These are phyloP conservation scores for Cacoxenus indagator DNA, from an alignment of 2,888 invertebrate genomes.

Conservation along the genomic window DNA sequence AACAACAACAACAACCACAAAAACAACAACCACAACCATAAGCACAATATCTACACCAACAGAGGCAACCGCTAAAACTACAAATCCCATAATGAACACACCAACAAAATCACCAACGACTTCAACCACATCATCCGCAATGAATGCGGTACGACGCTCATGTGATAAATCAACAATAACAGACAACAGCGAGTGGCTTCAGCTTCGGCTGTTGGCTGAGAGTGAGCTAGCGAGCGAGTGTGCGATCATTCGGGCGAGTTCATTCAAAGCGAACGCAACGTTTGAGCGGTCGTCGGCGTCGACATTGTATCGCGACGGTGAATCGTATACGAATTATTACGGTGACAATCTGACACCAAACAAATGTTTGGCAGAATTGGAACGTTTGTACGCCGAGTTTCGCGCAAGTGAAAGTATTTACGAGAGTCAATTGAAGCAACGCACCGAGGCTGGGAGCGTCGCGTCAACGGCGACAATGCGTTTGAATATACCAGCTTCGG, in stretches of 20 bases:
- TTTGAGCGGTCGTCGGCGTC: slow-evolving; percentile 7
- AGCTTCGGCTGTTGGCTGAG: background rate
- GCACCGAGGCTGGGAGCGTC: slow-evolving; percentile 28
- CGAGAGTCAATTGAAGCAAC: slow-evolving; percentile 41
- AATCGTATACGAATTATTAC: background rate
- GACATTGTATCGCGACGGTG: background rate
- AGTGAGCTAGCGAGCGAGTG: background rate
- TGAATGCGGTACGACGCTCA: slow-evolving; percentile 11
- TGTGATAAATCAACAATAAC: slow-evolving; percentile 10
- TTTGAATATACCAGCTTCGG: slow-evolving; percentile 65
- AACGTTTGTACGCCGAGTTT: slow-evolving; percentile 67
- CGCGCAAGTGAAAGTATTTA: slow-evolving; percentile 66
- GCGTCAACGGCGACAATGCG: slow-evolving; percentile 56
- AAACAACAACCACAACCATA: slow-evolving; percentile 25
- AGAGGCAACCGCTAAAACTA: background rate
- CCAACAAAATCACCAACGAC: slow-evolving; percentile 25
- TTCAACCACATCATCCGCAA: slow-evolving; percentile 10
- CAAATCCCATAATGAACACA: background rate
- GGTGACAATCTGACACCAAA: slow-evolving; percentile 54
- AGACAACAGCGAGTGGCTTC: background rate
- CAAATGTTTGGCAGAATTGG: slow-evolving; percentile 67
- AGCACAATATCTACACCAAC: slow-evolving; percentile 22
- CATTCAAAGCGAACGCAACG: slow-evolving; percentile 57
- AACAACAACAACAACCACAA: background rate
- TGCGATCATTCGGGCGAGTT: slow-evolving; percentile 65